Percentiles rank a stretch among this genome's conserved stretches.
Evolutionary conservation across 1,140 invertebrate species (phyloP).

Genomic region (Bilobella aurantiaca): DNA sequence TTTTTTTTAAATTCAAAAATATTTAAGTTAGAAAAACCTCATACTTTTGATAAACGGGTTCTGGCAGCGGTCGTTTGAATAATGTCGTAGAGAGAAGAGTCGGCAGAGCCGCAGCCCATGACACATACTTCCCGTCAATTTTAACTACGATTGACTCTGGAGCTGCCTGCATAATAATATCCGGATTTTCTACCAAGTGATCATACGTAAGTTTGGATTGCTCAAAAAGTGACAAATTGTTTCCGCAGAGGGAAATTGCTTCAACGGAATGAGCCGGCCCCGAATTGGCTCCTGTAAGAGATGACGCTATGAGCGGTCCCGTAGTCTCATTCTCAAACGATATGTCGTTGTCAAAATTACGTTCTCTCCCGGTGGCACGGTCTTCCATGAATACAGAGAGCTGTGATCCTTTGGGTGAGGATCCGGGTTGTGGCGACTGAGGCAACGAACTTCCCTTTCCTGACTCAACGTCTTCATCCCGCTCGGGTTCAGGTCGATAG

Average conservation of each 20-base stretch:
- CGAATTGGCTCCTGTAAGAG: not conserved
- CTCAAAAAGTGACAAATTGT: constrained; percentile 53
- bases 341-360: constrained; percentile 1
- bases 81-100: constrained; percentile 71
- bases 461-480: constrained; percentile 86
- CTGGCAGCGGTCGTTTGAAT: constrained; percentile 70
- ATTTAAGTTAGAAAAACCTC: not conserved
- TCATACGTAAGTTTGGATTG: constrained; percentile 67
- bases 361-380: not conserved
- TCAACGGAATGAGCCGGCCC: constrained; percentile 21
- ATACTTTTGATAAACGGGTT: constrained; percentile 25
- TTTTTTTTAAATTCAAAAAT: not conserved
- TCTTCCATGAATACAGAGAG: constrained; percentile 21
- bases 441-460: constrained; percentile 87
- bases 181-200: constrained; percentile 69
- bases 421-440: constrained; percentile 58
- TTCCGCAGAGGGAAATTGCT: constrained; percentile 69
- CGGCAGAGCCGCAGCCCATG: constrained; percentile 76
- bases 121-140: constrained; percentile 76
- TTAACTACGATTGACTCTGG: constrained; percentile 65
- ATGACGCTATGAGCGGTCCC: not conserved
- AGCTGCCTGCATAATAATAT: constrained; percentile 61
- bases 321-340: too few relatives aligned
- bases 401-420: constrained; percentile 25
- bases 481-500: constrained; percentile 19